Evolutionary conservation across 2,113 vertebrate species (phyloP).

Genomic region (Chitala chitala): DNA sequence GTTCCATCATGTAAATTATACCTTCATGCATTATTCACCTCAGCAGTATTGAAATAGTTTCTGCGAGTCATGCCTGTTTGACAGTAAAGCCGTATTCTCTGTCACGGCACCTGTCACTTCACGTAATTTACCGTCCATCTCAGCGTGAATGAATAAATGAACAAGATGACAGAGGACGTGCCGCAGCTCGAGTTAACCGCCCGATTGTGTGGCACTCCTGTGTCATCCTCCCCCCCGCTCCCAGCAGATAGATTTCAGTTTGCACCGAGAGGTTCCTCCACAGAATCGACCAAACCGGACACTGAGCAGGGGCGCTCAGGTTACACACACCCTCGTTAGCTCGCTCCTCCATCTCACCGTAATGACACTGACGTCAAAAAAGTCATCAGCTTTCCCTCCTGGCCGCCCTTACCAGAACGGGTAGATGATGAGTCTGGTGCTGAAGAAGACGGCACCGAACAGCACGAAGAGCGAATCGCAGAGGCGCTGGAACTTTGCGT

Average conservation of each 20-base stretch:
- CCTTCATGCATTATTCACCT: too few species aligned
- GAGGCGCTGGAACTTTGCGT: slow-evolving; percentile 85
- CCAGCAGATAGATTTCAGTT: slow-evolving; percentile 51
- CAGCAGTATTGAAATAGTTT: too few species aligned
- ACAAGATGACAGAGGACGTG: slow-evolving; percentile 10
- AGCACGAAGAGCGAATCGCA: slow-evolving; percentile 86
- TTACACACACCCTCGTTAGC: slow-evolving; percentile 47
- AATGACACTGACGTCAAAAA: background rate
- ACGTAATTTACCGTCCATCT: background rate
- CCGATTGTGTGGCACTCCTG: slow-evolving; percentile 27
- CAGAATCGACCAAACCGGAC: slow-evolving; percentile 47
- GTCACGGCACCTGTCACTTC: background rate
- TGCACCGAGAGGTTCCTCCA: slow-evolving; percentile 37
- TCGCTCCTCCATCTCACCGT: background rate
- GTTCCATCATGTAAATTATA: too few species aligned
- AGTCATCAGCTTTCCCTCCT: too few species aligned
- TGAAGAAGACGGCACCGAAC: slow-evolving; percentile 79
- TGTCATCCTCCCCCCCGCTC: slow-evolving; percentile 28
- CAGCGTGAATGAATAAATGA: slow-evolving; percentile 27
- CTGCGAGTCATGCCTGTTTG: too few species aligned
- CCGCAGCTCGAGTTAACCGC: slow-evolving; percentile 24
- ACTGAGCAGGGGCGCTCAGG: slow-evolving; percentile 56
- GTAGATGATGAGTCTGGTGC: slow-evolving; percentile 81
- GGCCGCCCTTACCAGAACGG: slow-evolving; percentile 80
- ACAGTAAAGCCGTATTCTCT: too few species aligned